phyloP scores from a whole-genome alignment of 1,140 invertebrate species.

The Teleogryllus occipitalis region DNA sequence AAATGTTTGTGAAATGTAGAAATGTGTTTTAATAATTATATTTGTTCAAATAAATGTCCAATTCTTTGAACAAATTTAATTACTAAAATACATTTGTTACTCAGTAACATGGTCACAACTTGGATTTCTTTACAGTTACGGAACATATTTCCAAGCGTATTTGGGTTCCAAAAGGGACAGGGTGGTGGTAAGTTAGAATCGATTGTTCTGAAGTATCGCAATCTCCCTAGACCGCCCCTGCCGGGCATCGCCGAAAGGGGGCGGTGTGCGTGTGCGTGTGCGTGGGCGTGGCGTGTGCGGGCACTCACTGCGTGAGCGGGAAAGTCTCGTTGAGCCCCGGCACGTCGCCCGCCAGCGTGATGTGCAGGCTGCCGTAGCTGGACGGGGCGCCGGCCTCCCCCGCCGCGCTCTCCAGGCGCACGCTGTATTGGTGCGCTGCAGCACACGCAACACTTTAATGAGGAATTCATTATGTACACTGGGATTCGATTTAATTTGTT shows the following conservation, averaged over 20 bases:
- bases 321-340: slow-evolving; percentile 76
- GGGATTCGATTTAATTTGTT: slow-evolving; percentile 9
- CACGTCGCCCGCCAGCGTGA: slow-evolving; percentile 70
- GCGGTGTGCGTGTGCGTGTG: neutral
- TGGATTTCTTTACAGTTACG: no score
- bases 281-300: neutral
- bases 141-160: no score
- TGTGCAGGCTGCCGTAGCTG: slow-evolving; percentile 74
- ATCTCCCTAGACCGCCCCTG: no score
- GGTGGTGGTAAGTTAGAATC: neutral
- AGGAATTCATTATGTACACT: slow-evolving; percentile 29
- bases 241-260: neutral
- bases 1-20: no score
- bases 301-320: slow-evolving; percentile 66
- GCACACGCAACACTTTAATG: no score
- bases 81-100: no score
- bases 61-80: no score
- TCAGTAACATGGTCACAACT: neutral
- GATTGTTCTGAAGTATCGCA: no score
- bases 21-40: no score
- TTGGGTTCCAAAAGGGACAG: no score
- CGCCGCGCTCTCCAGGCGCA: slow-evolving; percentile 57
- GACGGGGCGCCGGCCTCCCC: slow-evolving; percentile 37
- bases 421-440: slow-evolving; percentile 72
- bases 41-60: neutral